Conservation (phyloP, 2,797 vertebrate genomes). For the Tragopan temminckii region DNA sequence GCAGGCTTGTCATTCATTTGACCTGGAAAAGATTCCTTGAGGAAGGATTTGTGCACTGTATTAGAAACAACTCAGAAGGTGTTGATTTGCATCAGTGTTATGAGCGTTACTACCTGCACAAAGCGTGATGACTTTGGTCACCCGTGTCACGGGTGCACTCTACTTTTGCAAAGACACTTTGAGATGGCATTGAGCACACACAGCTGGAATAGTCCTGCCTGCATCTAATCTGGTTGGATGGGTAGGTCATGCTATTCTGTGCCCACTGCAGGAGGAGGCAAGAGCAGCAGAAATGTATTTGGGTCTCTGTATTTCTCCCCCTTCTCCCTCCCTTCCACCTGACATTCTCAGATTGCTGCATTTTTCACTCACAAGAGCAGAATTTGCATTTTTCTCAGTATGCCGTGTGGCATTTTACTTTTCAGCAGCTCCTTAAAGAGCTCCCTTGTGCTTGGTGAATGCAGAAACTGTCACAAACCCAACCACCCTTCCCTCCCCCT, state of each 20-base stretch:
- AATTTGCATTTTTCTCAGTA: neutral
- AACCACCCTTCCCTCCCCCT: neutral
- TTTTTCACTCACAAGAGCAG: neutral
- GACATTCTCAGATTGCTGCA: neutral
- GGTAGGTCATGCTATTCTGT: neutral
- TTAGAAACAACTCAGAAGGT: neutral
- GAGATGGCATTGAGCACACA: accelerated
- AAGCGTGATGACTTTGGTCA: accelerated
- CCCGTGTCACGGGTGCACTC: neutral
- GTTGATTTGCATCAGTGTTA: neutral
- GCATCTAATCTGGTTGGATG: neutral
- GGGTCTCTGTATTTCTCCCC: neutral
- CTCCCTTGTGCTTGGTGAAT: conserved; percentile 30
- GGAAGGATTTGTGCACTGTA: neutral
- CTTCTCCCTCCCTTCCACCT: neutral
- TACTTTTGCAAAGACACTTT: accelerated
- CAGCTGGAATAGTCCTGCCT: neutral
- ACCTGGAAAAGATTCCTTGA: neutral
- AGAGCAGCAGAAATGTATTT: neutral
- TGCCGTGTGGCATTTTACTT: conserved; percentile 13
- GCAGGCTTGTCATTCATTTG: neutral
- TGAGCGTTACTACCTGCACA: neutral
- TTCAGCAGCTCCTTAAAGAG: conserved; percentile 43
- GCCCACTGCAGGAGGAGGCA: neutral
- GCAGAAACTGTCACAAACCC: neutral